Base-by-base conservation (phyloP, 2,888 invertebrate species). In the Phyllotreta striolata region DNA sequence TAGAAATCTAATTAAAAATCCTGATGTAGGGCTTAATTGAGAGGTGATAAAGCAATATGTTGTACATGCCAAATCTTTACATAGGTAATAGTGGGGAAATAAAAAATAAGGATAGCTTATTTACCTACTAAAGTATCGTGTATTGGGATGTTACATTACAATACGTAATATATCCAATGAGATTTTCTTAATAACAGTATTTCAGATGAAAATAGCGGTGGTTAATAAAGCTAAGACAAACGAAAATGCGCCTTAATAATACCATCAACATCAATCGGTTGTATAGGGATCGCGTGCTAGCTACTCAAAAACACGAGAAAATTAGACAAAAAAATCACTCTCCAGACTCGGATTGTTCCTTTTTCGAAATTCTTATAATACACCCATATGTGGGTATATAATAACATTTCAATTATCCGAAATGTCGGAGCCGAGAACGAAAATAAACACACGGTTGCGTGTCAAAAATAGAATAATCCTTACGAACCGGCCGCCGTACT, bases 341-440 rank as follows among this genome's bases (percentile, higher is more conserved):
- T 39, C 41, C 43, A 54, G 55, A 59, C 55, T 57, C 56, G 44
- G 54, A 63, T 40, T 62, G 66, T 65, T 69, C 62, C 65, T 62
- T 60, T 66, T 51, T 60, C 54, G 63, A 63, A 69, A 69, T 66
- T 63, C 63, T 62, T 60, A 24, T 24, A 24, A 24, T 24, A 24
- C 24, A 24, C 24, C 24, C 24, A 24, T n/a, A n/a, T 24, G 24
- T 24, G 24, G 44, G 40, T 51, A 61, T 60, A 65, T 65, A 67
- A 73, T 72, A 72, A 72, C 69, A 73, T 72, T 72, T 73, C 73
- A 73, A 73, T 73, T 73, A 71, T 67, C 57, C 46, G 43, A 62
- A 68, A 67, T 67, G 66, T 65, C 61, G 66, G 37, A 35, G 58
- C 34, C 47, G n/a, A 63, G 62, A 64, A 56, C 59, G 64, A 69